Evolutionary conservation across 2,113 vertebrate genomes (phyloP).

Genomic region (Struthidea cinerea): DNA sequence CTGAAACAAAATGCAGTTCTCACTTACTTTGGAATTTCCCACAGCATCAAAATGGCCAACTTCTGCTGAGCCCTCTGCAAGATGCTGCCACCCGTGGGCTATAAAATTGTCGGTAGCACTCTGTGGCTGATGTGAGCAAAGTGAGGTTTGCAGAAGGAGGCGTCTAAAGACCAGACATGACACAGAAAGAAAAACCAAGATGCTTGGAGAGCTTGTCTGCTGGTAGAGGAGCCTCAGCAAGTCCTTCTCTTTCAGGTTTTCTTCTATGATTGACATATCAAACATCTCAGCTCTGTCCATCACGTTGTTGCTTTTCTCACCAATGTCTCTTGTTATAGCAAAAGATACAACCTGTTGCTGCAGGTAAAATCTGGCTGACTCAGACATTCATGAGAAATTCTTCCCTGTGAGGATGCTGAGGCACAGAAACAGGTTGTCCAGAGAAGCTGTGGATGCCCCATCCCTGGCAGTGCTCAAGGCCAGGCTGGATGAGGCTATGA

Average conservation of each 20-base stretch:
- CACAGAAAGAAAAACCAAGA: background rate
- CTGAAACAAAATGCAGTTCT: background rate
- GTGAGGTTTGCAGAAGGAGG: background rate
- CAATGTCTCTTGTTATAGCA: background rate
- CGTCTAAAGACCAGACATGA: background rate
- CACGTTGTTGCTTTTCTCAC: background rate
- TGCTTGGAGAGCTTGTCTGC: background rate
- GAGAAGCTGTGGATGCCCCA: background rate
- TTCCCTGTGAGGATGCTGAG: background rate
- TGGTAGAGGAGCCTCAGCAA: background rate
- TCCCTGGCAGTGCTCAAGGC: background rate
- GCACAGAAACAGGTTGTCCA: background rate
- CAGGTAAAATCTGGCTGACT: background rate
- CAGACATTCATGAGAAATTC: background rate
- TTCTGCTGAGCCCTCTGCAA: background rate
- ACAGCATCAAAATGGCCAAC: background rate
- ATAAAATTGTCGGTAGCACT: background rate
- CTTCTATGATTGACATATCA: background rate
- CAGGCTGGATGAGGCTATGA: background rate
- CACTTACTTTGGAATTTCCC: background rate
- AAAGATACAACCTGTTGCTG: background rate
- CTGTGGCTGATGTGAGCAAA: background rate
- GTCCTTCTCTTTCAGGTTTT: background rate
- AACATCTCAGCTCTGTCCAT: background rate
- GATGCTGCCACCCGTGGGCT: background rate